Evolutionary conservation across 2,888 invertebrate genomes (phyloP), one percentile per base, ranked within the genome.

Genomic region (Hyalella azteca): DNA sequence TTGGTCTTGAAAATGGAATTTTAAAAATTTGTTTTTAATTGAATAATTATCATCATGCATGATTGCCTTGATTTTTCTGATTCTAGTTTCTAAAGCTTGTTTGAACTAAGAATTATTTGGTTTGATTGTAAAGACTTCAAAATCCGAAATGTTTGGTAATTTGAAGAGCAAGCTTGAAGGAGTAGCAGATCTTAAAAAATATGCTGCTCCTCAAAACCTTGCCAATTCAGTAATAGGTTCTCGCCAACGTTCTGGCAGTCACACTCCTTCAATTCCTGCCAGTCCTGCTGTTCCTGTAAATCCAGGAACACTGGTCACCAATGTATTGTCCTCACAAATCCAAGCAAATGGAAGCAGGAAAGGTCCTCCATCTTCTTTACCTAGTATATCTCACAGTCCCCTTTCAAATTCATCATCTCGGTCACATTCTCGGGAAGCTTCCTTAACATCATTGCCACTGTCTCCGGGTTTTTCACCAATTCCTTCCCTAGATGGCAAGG

Each of bases 121-220:
- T n/a, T n/a, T n/a, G n/a, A n/a, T n/a, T n/a, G n/a, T n/a, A n/a
- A n/a, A n/a, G n/a, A n/a, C n/a, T n/a, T n/a, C n/a, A n/a, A n/a
- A n/a, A n/a, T n/a, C n/a, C n/a, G n/a, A n/a, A n/a, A 82, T 82
- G 82, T 82, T 82, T 75, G 75, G 78, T 39, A 82, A 82, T 54
- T 54, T 82, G 54, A 82, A 82, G 54, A 82, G 77, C 39, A 84
- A 82, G 54, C 59, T 84, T 5, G 84, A 82, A 32, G 84, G 82
- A 40, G 82, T 81, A 26, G 66, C 82, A 48, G 84, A 84, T 49
- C 26, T 84, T 76, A 84, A 84, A 29, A 82, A 81, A 45, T 66
- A 81, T 36, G 66, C 81, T 26, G 78, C 84, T 19, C 84, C 84
- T 4, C 81, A 82, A 36, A 78, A 75, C 13, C 60, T 82, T 22